A percentile compares a stretch with the other conserved stretches of the same genome.
Conservation (phyloP, 1,140 invertebrate genomes). For the Ooceraea biroi region DNA sequence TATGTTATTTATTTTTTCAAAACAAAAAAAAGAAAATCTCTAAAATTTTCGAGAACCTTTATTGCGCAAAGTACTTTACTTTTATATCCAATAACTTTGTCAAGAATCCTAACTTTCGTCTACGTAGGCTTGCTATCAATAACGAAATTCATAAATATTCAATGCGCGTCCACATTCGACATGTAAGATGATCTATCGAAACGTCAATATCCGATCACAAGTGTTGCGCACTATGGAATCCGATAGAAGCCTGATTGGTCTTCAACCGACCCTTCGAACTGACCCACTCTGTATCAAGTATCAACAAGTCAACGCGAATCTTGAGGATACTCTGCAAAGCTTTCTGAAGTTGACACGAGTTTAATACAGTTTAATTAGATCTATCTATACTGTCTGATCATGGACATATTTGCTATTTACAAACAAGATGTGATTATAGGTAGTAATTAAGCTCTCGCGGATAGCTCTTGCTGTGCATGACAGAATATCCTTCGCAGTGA, state of each 20-base stretch:
- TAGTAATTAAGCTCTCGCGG: too few relatives aligned
- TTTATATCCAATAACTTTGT: not conserved
- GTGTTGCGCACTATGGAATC: conserved; percentile 4
- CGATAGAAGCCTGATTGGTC: conserved; percentile 54
- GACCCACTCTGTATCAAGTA: conserved; percentile 21
- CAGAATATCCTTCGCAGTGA: not conserved
- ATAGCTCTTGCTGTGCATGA: not conserved
- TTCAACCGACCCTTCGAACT: conserved; percentile 32
- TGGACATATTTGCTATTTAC: not conserved
- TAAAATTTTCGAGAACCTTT: too few relatives aligned
- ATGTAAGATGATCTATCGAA: conserved; percentile 72
- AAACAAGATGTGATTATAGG: not conserved
- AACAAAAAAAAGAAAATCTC: too few relatives aligned
- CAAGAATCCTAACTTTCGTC: not conserved
- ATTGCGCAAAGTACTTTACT: too few relatives aligned
- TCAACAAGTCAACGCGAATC: conserved; percentile 66
- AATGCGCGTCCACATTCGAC: conserved; percentile 60
- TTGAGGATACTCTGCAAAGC: not conserved
- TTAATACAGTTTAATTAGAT: not conserved
- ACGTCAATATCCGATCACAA: conserved; percentile 70
- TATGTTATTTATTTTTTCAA: too few relatives aligned
- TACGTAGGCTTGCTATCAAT: conserved; percentile 60
- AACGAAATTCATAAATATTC: conserved; percentile 72
- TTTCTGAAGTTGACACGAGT: not conserved
- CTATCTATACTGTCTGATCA: too few relatives aligned